Conservation (phyloP, 2,888 invertebrate genomes). For the Temnothorax rugatulus region DNA sequence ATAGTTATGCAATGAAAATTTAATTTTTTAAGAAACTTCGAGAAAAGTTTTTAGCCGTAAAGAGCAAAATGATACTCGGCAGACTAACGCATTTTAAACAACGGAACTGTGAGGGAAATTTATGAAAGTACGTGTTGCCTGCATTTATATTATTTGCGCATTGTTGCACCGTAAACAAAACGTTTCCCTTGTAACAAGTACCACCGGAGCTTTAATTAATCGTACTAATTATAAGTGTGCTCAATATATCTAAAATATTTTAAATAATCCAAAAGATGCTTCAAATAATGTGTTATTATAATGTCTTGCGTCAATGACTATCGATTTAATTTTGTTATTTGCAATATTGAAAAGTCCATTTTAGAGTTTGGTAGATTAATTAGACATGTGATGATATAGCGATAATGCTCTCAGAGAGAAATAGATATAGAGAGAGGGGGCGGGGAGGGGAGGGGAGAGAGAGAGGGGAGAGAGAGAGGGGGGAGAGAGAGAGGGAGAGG, state of each 20-base stretch:
- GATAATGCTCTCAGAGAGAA: not conserved
- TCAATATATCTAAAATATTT: not conserved
- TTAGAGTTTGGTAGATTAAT: not conserved
- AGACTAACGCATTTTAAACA: not conserved
- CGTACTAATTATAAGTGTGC: constrained; percentile 7
- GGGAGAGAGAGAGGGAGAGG: not conserved
- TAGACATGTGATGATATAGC: not conserved
- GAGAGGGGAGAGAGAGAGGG: constrained; percentile 7
- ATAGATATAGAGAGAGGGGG: not conserved
- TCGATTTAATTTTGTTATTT: not conserved
- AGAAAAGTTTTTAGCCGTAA: not conserved
- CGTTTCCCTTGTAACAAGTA: not conserved
- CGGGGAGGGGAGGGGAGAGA: no score
- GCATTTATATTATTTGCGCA: constrained; percentile 38
- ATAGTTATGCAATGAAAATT: constrained; percentile 5
- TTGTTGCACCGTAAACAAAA: constrained; percentile 20
- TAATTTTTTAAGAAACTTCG: not conserved
- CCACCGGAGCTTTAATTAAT: constrained; percentile 61
- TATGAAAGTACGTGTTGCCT: constrained; percentile 11
- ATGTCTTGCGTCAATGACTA: not conserved
- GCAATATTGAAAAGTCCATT: not conserved
- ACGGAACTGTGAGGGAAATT: constrained; percentile 3
- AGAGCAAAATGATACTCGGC: not conserved
- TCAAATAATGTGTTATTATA: constrained; percentile 13
- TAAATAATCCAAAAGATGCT: not conserved